Evolutionary conservation across 2,113 vertebrate genomes (phyloP).

Genomic region (Chloropsis hardwickii): DNA sequence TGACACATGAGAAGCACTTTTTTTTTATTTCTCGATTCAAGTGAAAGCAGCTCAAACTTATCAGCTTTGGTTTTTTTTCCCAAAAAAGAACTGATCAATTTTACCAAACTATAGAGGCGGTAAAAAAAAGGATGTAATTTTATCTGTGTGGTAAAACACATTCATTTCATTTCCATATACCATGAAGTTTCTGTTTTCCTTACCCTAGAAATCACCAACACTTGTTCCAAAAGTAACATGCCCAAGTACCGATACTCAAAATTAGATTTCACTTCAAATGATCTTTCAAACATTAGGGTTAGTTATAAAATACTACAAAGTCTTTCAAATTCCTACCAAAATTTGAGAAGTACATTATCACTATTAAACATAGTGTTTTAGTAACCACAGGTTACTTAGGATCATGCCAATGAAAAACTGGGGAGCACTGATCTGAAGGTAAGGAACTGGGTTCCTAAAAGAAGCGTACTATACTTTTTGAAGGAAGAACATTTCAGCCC

Average conservation of each 20-base stretch:
- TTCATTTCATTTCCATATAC: not conserved
- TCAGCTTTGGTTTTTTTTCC: rapidly evolving
- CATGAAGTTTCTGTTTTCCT: not conserved
- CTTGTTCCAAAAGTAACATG: not conserved
- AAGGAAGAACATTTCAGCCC: not conserved
- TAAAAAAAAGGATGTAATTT: not conserved
- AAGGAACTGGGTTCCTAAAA: not conserved
- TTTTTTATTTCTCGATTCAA: not conserved
- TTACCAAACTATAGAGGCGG: not conserved
- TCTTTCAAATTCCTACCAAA: not conserved
- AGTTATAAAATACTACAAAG: not conserved
- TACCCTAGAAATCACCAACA: not conserved
- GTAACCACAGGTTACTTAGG: not conserved
- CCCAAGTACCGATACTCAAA: rapidly evolving
- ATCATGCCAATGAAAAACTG: not conserved
- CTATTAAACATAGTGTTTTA: not conserved
- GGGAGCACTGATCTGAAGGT: not conserved
- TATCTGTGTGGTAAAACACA: not conserved
- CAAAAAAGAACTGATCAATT: not conserved
- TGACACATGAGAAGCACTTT: not conserved
- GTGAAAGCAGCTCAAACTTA: not conserved
- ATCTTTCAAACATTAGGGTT: not conserved
- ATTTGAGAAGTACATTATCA: not conserved
- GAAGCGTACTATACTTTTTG: not conserved
- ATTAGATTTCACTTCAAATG: not conserved